Conservation (phyloP, 2,888 invertebrate genomes). For the Escarpia spicata region DNA sequence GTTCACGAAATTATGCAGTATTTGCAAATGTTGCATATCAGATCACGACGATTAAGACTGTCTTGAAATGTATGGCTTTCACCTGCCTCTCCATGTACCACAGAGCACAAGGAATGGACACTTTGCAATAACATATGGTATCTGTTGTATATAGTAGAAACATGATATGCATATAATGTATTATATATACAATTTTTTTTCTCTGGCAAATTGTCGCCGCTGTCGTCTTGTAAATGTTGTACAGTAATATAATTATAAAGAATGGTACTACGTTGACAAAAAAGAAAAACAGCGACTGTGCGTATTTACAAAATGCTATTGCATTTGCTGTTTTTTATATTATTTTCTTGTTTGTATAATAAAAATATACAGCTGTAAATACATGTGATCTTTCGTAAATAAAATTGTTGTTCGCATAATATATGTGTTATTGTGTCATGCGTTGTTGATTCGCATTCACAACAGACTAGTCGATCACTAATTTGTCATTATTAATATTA, state of each 20-base stretch:
- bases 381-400: too few relatives aligned
- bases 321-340: too few relatives aligned
- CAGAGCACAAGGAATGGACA: background rate
- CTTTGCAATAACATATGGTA: background rate
- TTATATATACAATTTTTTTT: background rate
- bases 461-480: too few relatives aligned
- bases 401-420: too few relatives aligned
- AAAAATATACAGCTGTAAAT: too few relatives aligned
- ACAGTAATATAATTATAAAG: background rate
- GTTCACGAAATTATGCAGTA: slow-evolving; percentile 1
- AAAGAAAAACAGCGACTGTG: too few relatives aligned
- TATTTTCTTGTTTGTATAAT: too few relatives aligned
- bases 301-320: too few relatives aligned
- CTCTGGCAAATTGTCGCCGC: background rate
- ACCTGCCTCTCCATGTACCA: background rate
- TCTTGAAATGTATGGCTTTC: background rate
- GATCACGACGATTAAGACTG: background rate
- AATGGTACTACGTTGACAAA: too few relatives aligned
- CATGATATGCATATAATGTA: background rate
- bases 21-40: background rate
- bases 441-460: too few relatives aligned
- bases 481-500: too few relatives aligned
- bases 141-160: background rate
- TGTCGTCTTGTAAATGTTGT: background rate
- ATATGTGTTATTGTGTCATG: too few relatives aligned